Evolutionary conservation across 2,113 vertebrate species (phyloP).

Genomic region (Hiodon tergisus): DNA sequence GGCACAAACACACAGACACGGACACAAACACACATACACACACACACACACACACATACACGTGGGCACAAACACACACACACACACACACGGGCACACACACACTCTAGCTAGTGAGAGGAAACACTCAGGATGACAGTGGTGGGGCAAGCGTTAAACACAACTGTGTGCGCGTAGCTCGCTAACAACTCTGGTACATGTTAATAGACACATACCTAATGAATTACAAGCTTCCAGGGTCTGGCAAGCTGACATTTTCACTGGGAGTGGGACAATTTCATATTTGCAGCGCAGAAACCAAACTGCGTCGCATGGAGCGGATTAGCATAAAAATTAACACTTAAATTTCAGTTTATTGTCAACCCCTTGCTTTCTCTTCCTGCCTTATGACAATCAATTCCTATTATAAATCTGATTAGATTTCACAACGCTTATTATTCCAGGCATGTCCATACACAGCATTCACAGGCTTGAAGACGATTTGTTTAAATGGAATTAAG

Average conservation of each 20-base stretch:
- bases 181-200: constrained; percentile 94
- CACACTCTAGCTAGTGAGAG: constrained; percentile 83
- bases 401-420: constrained; percentile 99
- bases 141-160: constrained; percentile 73
- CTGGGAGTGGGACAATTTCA: constrained; percentile 81
- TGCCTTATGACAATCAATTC: constrained; percentile 99
- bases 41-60: constrained; percentile 37
- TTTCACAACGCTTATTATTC: constrained; percentile 99
- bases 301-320: constrained; percentile 97
- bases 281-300: constrained; percentile 87
- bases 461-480: constrained; percentile 80
- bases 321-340: constrained; percentile 99
- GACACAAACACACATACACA: too few relatives aligned
- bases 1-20: too few relatives aligned
- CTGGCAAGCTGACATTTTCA: constrained; percentile 82
- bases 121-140: constrained; percentile 75
- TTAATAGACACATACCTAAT: constrained; percentile 89
- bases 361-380: constrained; percentile 93
- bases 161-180: constrained; percentile 81
- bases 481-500: constrained; percentile 95
- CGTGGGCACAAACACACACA: too few relatives aligned
- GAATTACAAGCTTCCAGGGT: constrained; percentile 83
- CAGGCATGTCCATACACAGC: constrained; percentile 88
- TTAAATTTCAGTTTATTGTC: constrained; percentile 99
- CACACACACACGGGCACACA: too few relatives aligned